Conservation (phyloP, 2,888 invertebrate genomes). For the Himalopsyche anomala region DNA sequence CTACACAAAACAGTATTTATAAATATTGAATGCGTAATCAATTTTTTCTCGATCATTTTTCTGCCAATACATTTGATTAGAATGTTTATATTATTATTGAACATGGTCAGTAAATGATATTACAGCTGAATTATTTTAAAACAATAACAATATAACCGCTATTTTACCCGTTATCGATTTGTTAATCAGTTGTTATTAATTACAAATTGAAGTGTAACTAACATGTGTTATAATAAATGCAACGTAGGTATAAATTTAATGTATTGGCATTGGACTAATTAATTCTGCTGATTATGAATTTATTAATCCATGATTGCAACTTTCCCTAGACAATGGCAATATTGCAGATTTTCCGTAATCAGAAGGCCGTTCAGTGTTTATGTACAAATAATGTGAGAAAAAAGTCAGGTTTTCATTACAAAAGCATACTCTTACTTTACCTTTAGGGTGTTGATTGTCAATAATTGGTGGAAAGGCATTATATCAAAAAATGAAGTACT, state of each 20-base stretch:
- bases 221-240: background rate
- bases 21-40: too few relatives aligned
- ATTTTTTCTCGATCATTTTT: too few relatives aligned
- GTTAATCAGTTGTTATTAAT: background rate
- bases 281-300: background rate
- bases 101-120: too few relatives aligned
- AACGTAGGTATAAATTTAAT: background rate
- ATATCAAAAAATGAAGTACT: too few relatives aligned
- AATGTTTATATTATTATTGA: too few relatives aligned
- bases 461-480: too few relatives aligned
- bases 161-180: background rate
- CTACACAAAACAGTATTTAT: too few relatives aligned
- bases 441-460: too few relatives aligned
- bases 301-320: background rate
- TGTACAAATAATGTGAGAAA: background rate
- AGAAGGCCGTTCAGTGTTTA: background rate
- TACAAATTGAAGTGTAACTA: background rate
- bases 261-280: slow-evolving; percentile 4
- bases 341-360: background rate
- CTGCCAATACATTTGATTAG: too few relatives aligned
- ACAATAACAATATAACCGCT: background rate
- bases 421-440: too few relatives aligned
- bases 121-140: background rate
- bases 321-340: background rate
- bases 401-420: too few relatives aligned